A percentile compares a stretch with the other conserved stretches of the same genome.
Evolutionary conservation across 2,797 vertebrate species (phyloP).

Genomic region (Chelon labrosus): DNA sequence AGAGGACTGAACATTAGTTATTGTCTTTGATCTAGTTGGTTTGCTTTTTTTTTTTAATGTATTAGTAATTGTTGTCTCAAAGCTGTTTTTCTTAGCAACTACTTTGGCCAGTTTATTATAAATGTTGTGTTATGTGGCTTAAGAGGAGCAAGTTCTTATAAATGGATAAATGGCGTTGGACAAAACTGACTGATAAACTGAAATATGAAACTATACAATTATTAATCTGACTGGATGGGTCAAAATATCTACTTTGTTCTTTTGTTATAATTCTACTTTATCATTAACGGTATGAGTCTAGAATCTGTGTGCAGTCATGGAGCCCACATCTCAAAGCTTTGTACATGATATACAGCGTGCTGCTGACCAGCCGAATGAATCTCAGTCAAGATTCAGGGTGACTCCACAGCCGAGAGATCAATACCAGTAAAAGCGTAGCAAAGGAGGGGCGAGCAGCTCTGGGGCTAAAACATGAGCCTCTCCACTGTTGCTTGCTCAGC

Average conservation of each 20-base stretch:
- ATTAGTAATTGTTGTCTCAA: constrained; percentile 41
- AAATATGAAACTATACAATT: neutral
- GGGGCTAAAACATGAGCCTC: constrained; percentile 63
- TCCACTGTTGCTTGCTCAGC: constrained; percentile 72
- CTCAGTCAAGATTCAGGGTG: constrained; percentile 55
- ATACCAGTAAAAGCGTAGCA: constrained; percentile 71
- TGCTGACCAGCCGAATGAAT: constrained; percentile 36
- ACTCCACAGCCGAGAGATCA: constrained; percentile 63
- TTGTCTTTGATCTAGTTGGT: constrained; percentile 24
- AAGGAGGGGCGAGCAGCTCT: constrained; percentile 48
- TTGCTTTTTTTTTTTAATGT: constrained; percentile 19
- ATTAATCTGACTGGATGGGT: neutral
- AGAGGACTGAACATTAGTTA: constrained; percentile 17
- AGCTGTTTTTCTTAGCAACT: constrained; percentile 43
- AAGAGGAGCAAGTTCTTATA: constrained; percentile 22
- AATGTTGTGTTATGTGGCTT: neutral
- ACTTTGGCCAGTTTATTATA: constrained; percentile 23
- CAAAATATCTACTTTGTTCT: neutral
- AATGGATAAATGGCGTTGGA: neutral
- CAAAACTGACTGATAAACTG: neutral
- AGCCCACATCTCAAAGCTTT: constrained; percentile 2
- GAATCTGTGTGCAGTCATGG: constrained; percentile 1
- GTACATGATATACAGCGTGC: constrained; percentile 34
- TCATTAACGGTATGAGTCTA: neutral
- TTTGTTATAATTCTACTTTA: neutral